phyloP scores from a whole-genome alignment of 2,113 vertebrate genomes.

The Malaclemys terrapin region DNA sequence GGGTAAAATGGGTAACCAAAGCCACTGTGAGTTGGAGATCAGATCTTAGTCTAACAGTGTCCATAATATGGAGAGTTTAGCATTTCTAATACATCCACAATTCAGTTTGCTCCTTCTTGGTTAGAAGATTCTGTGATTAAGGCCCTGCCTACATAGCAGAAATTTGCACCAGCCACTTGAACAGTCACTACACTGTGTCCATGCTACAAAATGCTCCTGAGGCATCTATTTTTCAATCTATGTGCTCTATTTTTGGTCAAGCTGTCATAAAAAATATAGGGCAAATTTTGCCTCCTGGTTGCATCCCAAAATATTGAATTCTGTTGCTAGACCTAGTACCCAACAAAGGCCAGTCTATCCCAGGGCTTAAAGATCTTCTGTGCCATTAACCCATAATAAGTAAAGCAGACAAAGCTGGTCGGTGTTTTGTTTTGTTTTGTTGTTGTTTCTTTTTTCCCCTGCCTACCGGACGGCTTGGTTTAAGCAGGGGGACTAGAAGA shows the following conservation, averaged over 20 bases:
- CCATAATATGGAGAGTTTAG: constrained; percentile 17
- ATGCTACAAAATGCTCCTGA: neutral
- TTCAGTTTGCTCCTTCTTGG: constrained; percentile 48
- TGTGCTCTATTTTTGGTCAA: neutral
- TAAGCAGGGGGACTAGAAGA: neutral
- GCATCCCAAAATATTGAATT: neutral
- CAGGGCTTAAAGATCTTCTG: neutral
- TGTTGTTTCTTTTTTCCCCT: neutral
- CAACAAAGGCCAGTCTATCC: neutral
- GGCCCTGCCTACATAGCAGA: constrained; percentile 21
- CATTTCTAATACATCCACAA: constrained; percentile 36
- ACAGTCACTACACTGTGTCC: accelerated
- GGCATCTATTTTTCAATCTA: neutral
- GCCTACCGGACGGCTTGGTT: neutral
- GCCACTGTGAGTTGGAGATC: neutral
- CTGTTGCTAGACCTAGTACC: neutral
- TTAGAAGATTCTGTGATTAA: constrained; percentile 1
- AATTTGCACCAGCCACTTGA: neutral
- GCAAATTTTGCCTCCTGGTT: neutral
- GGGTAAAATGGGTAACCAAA: constrained; percentile 34
- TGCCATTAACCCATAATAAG: neutral
- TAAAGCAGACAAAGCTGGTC: neutral
- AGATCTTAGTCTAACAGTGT: neutral
- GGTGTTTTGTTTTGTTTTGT: neutral
- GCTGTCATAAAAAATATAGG: neutral